Evolutionary conservation across 2,888 invertebrate species (phyloP), one percentile per base, ranked within the genome.

Genomic region (Dolichomitus sp.): DNA sequence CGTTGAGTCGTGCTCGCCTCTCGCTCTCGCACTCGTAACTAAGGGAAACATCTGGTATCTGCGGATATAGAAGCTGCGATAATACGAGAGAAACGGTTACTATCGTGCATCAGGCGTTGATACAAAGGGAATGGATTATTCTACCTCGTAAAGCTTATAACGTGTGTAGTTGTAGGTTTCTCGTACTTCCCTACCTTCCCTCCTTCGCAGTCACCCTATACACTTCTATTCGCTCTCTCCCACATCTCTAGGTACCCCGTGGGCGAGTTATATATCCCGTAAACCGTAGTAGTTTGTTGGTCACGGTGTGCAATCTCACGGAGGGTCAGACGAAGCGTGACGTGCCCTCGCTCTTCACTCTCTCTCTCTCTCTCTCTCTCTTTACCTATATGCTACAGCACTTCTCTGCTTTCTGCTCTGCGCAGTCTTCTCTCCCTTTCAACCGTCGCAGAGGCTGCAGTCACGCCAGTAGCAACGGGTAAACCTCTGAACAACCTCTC

Each of bases 231-330:
- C 52, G 40, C 52, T 59, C 72, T 52, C 52, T 40, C 74, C 33
- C 54, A 42, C 23, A 19, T 69, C 14, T 42, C 7, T 19, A 48
- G 27, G 45, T 19, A 57, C 48, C 48, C 68, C 48, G 54, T 27
- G 81, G 77, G 83, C 86, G 85, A 88, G 88, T 88, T 89, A 88
- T 80, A 83, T 86, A 89, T 79, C 84, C 86, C 87, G 88, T 90
- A 89, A 89, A 89, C 88, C 89, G 87, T 87, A 86, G 89, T 87
- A 90, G 90, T 90, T 90, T 90, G 90, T 90, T 89, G 90, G 90
- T 90, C 90, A 90, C 87, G 90, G 88, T 90, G 81, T 88, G 88
- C 88, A 89, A 87, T 89, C 89, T 87, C 89, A 88, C 87, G 87
- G 86, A 89, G 89, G 85, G 83, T 84, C 88, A 87, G 85, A 84